A percentile compares a stretch with the other conserved stretches of the same genome.
phyloP scores from a whole-genome alignment of 2,888 invertebrate genomes.

The Stenoptilia bipunctidactyla region DNA sequence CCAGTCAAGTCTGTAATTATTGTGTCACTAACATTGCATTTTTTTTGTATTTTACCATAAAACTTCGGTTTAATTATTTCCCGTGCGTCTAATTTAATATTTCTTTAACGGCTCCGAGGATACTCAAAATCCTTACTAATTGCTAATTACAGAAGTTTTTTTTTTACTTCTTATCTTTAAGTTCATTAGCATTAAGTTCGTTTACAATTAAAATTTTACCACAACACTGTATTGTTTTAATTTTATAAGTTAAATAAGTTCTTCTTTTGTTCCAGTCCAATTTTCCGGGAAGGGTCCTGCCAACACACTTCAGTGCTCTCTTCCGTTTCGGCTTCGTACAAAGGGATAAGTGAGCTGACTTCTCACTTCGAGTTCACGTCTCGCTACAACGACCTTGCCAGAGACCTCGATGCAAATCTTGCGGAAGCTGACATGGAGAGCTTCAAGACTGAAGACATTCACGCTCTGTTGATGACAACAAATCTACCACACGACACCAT shows the following conservation, averaged over 20 bases:
- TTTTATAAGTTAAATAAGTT: background rate
- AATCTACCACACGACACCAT: conserved; percentile 79
- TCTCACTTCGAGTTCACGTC: conserved; percentile 66
- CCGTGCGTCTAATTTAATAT: too few relatives aligned
- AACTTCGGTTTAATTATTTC: too few relatives aligned
- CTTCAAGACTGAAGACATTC: conserved; percentile 92
- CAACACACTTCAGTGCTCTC: conserved; percentile 86
- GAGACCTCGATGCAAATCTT: conserved; percentile 92
- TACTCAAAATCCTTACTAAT: too few relatives aligned
- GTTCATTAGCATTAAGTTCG: too few relatives aligned
- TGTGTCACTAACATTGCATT: too few relatives aligned
- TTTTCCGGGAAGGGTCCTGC: conserved; percentile 84
- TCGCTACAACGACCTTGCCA: conserved; percentile 87
- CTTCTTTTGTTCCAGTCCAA: conserved; percentile 57
- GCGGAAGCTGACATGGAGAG: conserved; percentile 97
- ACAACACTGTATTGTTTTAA: too few relatives aligned
- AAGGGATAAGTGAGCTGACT: conserved; percentile 74
- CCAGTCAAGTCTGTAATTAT: too few relatives aligned
- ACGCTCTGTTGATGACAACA: conserved; percentile 81
- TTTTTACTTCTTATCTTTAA: too few relatives aligned
- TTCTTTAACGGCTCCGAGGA: too few relatives aligned
- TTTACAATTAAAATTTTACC: too few relatives aligned
- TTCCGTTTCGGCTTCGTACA: conserved; percentile 85
- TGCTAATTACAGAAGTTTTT: too few relatives aligned
- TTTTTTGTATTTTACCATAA: too few relatives aligned